Evolutionary conservation across 2,888 invertebrate genomes (phyloP), one percentile per base, ranked within the genome.

Genomic region (Amorpha juglandis): DNA sequence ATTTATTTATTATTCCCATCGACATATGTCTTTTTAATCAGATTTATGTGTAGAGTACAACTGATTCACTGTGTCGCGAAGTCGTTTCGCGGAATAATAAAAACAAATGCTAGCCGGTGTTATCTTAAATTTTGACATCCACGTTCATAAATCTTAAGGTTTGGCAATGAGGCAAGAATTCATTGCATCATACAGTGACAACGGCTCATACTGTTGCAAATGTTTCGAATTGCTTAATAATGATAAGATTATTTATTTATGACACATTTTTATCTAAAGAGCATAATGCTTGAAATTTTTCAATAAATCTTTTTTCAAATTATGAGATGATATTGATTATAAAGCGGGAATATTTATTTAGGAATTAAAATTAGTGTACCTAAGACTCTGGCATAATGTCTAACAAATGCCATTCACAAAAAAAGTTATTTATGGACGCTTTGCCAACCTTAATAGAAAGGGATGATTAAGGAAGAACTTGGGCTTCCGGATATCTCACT

Each of bases 141-240:
- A 64, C 35, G 64, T 8, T 66, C 67, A 78, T 78, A 74, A 72
- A 77, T 78, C 74, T 69, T 68, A 47, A 50, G 58, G 75, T 68
- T 74, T 82, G 82, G 82, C 82, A 78, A 70, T 73, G 70, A 68
- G 65, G 76, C 82, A 82, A 81, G 81, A 82, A 82, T 80, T 69
- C 67, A 71, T 80, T 80, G 75, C 82, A 81, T 78, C 80, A 79
- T 72, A 69, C 66, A 19, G 68, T 66, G 45, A 66, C 58, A 68
- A 70, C 64, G 58, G 64, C 68, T 42, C 38, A 12, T 50, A 50
- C 58, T 16, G 38, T 58, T 58, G 58, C 58, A 42, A 58, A 38
- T 42, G 38, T 38, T 42, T 16, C 35, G 11, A 50, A 50, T 50
- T 52, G 52, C 27, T 27, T 33, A 27, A 52, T 52, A 52, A 27